Evolutionary conservation across 2,888 invertebrate genomes (phyloP), one percentile per base, ranked within the genome.

Genomic region (Catocala fraxini): DNA sequence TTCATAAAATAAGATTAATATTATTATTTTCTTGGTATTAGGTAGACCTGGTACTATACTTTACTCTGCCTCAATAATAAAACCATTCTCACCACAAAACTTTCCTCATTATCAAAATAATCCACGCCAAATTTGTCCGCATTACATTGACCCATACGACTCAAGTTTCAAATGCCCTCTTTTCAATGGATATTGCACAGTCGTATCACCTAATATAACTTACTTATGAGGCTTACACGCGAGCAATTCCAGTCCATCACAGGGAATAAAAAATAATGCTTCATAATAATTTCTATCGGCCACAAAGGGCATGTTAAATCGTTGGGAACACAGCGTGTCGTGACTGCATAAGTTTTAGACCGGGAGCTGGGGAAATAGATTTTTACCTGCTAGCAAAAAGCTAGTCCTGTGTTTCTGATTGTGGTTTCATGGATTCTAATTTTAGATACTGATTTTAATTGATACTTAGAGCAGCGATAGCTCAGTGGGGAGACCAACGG

Each of bases 261-360:
- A 54, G 54, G 48, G 84, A 81, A 86, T 87, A 84, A 86, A 86
- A 84, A 84, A 86, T 88, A 86, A 87, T 81, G 81, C 82, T 79
- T 75, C 62, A 83, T 84, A 86, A 87, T 87, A 81, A 87, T 87
- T 86, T 84, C 75, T 82, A 80, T 85, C 81, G 77, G 77, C 12
- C 42, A 75, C 79, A 81, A 62, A n/a, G 35, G 75, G 79, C 81
- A 64, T 70, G 70, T 77, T 83, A 83, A 85, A 87, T 85, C 84
- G 84, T 74, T 74, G 75, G 81, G 79, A 79, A 80, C 73, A 74
- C 70, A 68, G 78, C 88, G 87, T 87, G 88, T 82, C 78, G 63
- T 70, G 86, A 88, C 83, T 88, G 77, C 79, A 77, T 75, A 84
- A 84, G 82, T 73, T 79, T 67, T 78, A 81, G 76, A 10, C 66